Evolutionary conservation across 1,140 invertebrate species (phyloP), one percentile per base, ranked within the genome.

Genomic region (Plectrocnemia conspersa): DNA sequence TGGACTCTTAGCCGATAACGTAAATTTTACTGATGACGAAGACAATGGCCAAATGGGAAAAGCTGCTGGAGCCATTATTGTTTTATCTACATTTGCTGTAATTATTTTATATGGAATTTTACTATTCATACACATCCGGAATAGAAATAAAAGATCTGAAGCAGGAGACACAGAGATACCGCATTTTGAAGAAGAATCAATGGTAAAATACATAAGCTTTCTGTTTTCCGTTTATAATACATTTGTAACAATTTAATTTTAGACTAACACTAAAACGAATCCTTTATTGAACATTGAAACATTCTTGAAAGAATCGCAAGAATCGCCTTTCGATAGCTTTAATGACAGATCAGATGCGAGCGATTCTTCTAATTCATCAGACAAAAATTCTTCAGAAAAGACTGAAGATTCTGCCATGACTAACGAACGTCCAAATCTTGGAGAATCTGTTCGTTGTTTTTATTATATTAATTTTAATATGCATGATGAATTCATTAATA

Each of bases 251-350:
- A 53, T 54, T 18, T 45, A n/a, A 46, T 60, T 46, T 13, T 32
- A 60, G 58, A 42, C 58, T 1, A 60, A 57, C 24, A 56, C 52
- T 3, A 61, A 61, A 48, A 61, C 40, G 15, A 61, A 61, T 35
- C 59, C 59, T 4, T 46, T 61, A 1, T 18, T 54, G 3, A 38
- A 50, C 2, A 24, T 60, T 15, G 54, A 60, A 27, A 29, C 35
- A 4, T 61, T 50, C 38, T n/a, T 57, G 32, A 52, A 29, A 4
- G 49, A 59, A n/a, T 13, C 47, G 19, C 32, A 48, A 18, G 22
- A 44, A 6, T 16, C 32, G 38, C 27, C 44, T 23, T 50, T 46
- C 21, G 32, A 45, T 11, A 32, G 38, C 16, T 29, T 46, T 11
- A 29, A 23, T 18, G n/a, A 23, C 0, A 60, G 48, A 24, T 49